Base-by-base conservation (phyloP, 2,113 vertebrate species). In the Marmota flaviventris region DNA sequence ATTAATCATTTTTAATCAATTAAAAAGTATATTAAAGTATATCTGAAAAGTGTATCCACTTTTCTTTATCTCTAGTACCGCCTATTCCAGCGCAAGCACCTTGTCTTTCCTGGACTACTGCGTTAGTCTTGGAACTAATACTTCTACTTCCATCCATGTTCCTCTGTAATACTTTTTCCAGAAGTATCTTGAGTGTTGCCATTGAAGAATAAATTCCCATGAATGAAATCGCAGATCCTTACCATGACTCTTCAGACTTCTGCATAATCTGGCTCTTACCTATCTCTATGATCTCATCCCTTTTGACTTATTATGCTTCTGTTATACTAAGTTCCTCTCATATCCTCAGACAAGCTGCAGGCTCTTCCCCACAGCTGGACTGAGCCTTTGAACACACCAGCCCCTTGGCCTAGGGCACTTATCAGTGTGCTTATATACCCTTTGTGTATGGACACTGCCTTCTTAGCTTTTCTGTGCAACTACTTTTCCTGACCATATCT, bases 111-210 rank as follows among this genome's bases (percentile, higher is more conserved):
- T 78, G 32, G 81, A 91, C 39, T 39, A 2, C 1, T 39, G 14
- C 39, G 27, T 85, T 93, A 39, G 32, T 85, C n/a, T 84, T 81
- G 25, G 34, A 56, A 67, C 84, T 85, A 48, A 85, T 67, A 48
- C 11, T 93, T 83, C 39, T 78, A 63, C 48, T 85, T 83, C 85
- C 48, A 12, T 86, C 93, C 61, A 73, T 14, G 14, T 81, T 77
- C 24, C 14, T 8, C 27, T 81, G 37, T 89, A 76, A 58, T 93
- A 58, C 39, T n/a, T 76, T 91, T 67, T 88, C 72, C 22, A 70
- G 51, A 93, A 82, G 63, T 78, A 93, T 73, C 34, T 76, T 61
- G 39, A 95, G 69, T 89, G 45, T 84, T 91, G 76, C 78, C 45
- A 45, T 5, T 78, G 75, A 95, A 76, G 65, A 89, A 37, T 84